Conservation (phyloP, 2,113 vertebrate species). For the Gopherus evgoodei region DNA sequence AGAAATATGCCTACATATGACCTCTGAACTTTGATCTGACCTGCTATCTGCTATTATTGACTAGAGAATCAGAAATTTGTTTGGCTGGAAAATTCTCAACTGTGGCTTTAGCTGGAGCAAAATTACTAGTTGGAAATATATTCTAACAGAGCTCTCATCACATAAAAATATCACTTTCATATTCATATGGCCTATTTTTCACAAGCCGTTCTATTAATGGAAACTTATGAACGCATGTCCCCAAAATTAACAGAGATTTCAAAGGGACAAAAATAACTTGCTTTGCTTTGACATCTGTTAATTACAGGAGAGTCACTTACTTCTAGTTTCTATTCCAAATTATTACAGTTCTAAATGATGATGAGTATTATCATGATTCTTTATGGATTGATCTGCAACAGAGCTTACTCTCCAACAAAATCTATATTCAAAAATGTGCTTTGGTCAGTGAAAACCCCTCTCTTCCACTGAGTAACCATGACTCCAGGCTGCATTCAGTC, state of each 20-base stretch:
- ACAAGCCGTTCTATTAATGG: slow-evolving; percentile 58
- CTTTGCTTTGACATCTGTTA: background rate
- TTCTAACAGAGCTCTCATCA: slow-evolving; percentile 16
- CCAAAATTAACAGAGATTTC: slow-evolving; percentile 58
- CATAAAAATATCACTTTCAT: slow-evolving; percentile 52
- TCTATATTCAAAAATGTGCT: background rate
- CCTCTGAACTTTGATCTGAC: background rate
- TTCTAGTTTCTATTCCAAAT: background rate
- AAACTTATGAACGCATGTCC: slow-evolving; percentile 28
- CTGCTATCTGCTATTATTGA: background rate
- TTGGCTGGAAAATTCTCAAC: background rate
- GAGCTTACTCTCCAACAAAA: background rate
- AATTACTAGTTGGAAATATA: slow-evolving; percentile 26
- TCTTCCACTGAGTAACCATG: background rate
- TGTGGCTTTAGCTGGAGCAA: background rate
- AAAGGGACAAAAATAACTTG: slow-evolving; percentile 36
- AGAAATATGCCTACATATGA: background rate
- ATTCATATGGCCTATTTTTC: slow-evolving; percentile 71
- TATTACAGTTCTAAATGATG: background rate
- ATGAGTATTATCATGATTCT: background rate
- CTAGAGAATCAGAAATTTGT: background rate
- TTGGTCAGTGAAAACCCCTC: background rate
- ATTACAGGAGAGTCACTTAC: background rate
- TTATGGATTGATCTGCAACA: background rate
- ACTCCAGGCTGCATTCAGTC: background rate